Evolutionary conservation across 1,140 invertebrate species (phyloP).

Genomic region (Babylonia areolata): DNA sequence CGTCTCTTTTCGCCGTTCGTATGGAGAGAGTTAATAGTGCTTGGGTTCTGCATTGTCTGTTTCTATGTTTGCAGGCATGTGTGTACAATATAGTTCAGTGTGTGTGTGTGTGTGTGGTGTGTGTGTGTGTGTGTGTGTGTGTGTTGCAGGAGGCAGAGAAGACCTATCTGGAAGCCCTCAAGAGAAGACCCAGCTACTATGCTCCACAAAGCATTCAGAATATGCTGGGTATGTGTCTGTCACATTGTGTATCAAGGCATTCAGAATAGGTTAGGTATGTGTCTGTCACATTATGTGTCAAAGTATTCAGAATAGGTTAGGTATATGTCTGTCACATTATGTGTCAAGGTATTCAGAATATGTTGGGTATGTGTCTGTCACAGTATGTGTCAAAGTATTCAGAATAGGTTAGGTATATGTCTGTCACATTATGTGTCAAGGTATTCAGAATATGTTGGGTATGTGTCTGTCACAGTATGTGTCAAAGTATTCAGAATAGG

Average conservation of each 20-base stretch:
- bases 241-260: too few species aligned
- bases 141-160: conserved; percentile 85
- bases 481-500: conserved; percentile 91
- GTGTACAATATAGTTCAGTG: neutral
- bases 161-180: conserved; percentile 91
- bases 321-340: too few species aligned
- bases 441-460: too few species aligned
- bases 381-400: too few species aligned
- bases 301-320: too few species aligned
- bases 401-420: too few species aligned
- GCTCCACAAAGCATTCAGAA: conserved; percentile 90
- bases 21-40: too few species aligned
- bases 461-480: too few species aligned
- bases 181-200: conserved; percentile 87
- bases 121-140: neutral
- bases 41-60: neutral
- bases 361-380: conserved; percentile 79
- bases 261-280: too few species aligned
- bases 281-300: too few species aligned
- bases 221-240: conserved; percentile 80
- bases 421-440: too few species aligned
- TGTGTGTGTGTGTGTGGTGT: neutral
- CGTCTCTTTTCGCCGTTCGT: too few species aligned
- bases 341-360: conserved; percentile 91
- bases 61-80: neutral